Evolutionary conservation across 2,113 vertebrate genomes (phyloP).

Genomic region (Tragelaphus scriptus): DNA sequence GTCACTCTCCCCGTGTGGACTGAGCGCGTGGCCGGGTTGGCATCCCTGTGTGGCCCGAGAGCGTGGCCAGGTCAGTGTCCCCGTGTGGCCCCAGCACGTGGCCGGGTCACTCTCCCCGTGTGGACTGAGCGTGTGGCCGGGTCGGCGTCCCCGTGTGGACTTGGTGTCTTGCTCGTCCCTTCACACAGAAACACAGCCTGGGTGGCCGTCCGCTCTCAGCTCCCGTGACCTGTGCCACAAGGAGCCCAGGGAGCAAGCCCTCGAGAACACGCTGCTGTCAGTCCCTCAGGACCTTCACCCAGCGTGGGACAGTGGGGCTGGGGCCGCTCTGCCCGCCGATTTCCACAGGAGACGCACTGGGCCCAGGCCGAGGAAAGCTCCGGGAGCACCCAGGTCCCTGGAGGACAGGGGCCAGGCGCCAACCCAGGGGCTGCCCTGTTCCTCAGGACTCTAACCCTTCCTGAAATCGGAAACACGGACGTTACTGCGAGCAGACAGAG

Average conservation of each 20-base stretch:
- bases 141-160: background rate
- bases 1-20: too few relatives aligned
- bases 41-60: too few relatives aligned
- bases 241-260: background rate
- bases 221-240: background rate
- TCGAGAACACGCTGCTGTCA: background rate
- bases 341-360: background rate
- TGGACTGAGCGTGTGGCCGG: too few relatives aligned
- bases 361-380: rapidly evolving
- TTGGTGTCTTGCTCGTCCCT: background rate
- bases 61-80: too few relatives aligned
- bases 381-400: rapidly evolving
- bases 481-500: background rate
- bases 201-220: background rate
- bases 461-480: background rate
- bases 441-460: background rate
- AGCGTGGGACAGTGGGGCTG: background rate
- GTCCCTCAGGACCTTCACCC: background rate
- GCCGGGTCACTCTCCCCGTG: too few relatives aligned
- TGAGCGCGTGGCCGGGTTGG: too few relatives aligned
- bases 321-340: rapidly evolving
- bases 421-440: background rate
- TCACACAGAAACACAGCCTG: background rate
- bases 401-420: background rate
- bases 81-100: too few relatives aligned